Base-by-base conservation (phyloP, 2,888 invertebrate genomes). In the Caenorhabditis auriculariae region DNA sequence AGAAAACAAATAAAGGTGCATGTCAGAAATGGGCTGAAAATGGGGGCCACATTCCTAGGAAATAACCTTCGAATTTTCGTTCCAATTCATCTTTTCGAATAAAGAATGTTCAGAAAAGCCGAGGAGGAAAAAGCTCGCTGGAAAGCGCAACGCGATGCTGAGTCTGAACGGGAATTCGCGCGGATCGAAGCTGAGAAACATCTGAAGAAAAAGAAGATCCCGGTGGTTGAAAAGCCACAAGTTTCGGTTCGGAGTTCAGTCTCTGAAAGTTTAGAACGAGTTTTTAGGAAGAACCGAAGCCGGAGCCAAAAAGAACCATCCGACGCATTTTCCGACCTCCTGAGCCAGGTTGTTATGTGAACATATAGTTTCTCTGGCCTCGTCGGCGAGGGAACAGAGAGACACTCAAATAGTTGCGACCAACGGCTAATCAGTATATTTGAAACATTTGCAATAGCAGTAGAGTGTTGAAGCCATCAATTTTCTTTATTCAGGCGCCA, bases 51-150 rank as follows among this genome's bases (percentile, higher is more conserved):
- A 12, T 15, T 12, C 17, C 12, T 12, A 12, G 12, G 15, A 41
- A 41, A 41, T 21, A 41, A 12, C 42, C 12, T 12, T 41, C n/a
- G 35, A 12, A 12, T 1, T 35, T 35, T 12, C 1, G 12, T 35
- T n/a, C 9, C 17, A 41, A 12, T 41, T 41, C 12, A 17, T 41
- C 12, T 15, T 35, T 7, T 19, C 21, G 2, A 7, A 44, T 4
- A 15, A 12, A 1, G 24, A 19, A 44, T 42, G 43, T 72, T 49
- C 54, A 72, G 70, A 23, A 69, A 67, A 54, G 78, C 76, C 6
- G 78, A 76, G 21, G 69, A 67, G 50, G 78, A 78, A 49, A 74
- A 75, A 42, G 60, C 65, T 27, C 62, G 70, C 39, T 77, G 72
- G 69, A 72, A 66, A 37, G 75, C 71, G 45, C 51, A 48, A 29